phyloP scores from a whole-genome alignment of 1,140 invertebrate genomes.

The Trissolcus basalis region DNA sequence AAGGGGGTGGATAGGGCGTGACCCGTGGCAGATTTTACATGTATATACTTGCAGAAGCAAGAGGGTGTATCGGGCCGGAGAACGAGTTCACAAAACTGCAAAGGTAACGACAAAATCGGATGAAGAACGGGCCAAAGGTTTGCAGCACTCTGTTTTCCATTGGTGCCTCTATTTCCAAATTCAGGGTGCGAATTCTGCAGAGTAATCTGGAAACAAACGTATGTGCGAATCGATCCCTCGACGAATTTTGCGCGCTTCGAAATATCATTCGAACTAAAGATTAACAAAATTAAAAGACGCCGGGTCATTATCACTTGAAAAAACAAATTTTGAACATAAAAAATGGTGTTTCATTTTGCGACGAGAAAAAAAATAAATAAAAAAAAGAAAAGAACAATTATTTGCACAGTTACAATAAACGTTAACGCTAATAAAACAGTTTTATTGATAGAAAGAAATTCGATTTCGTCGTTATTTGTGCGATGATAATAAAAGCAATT shows the following conservation, averaged over 20 bases:
- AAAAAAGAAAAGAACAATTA: constrained; percentile 15
- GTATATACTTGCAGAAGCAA: constrained; percentile 62
- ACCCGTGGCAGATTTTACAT: constrained; percentile 69
- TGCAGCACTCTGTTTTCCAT: not conserved
- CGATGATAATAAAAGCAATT: constrained; percentile 22
- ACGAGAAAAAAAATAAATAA: not conserved
- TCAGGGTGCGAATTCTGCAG: constrained; percentile 5
- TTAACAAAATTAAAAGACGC: not conserved
- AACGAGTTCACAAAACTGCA: constrained; percentile 21
- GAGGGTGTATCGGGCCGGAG: constrained; percentile 23
- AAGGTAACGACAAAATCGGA: constrained; percentile 24
- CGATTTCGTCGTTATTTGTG: constrained; percentile 16
- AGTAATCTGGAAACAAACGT: constrained; percentile 9
- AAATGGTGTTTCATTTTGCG: constrained; percentile 11
- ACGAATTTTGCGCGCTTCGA: not conserved
- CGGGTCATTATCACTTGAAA: not conserved
- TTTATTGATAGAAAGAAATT: constrained; percentile 20
- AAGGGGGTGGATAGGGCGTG: constrained; percentile 69
- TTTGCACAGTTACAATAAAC: constrained; percentile 17
- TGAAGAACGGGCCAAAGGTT: constrained; percentile 14
- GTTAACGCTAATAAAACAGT: constrained; percentile 24
- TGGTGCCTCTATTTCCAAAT: constrained; percentile 11
- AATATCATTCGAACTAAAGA: constrained; percentile 1
- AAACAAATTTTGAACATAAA: not conserved
- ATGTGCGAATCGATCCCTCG: constrained; percentile 3